These are phyloP conservation scores for Contarinia nasturtii DNA, from an alignment of 1,140 invertebrate species.

Conservation along the genomic window DNA sequence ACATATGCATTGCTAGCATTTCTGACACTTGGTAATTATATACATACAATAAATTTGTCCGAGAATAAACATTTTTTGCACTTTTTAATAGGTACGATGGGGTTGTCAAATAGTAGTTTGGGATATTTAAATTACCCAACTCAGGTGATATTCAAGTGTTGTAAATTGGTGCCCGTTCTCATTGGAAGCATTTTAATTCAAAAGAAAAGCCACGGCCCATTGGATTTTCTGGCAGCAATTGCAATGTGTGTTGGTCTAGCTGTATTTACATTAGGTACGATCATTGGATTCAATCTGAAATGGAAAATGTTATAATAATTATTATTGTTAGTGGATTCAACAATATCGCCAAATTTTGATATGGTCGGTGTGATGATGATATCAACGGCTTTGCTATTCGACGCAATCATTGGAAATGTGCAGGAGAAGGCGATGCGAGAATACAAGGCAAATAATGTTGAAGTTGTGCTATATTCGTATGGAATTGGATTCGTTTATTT, in stretches of 20 bases:
- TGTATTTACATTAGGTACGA: conserved; percentile 58
- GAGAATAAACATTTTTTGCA: too few species aligned
- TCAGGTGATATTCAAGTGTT: conserved; percentile 87
- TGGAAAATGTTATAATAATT: neutral
- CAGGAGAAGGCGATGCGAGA: conserved; percentile 88
- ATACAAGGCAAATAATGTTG: conserved; percentile 62
- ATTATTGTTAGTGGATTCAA: conserved; percentile 57
- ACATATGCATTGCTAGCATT: conserved; percentile 68
- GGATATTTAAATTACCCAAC: conserved; percentile 93
- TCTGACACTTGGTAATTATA: conserved; percentile 58
- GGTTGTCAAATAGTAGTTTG: conserved; percentile 85
- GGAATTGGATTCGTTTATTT: conserved; percentile 74
- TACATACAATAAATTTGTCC: too few species aligned
- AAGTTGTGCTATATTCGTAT: conserved; percentile 89
- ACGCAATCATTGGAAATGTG: conserved; percentile 88
- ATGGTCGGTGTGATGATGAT: conserved; percentile 69
- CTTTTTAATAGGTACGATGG: conserved; percentile 97
- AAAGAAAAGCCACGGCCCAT: conserved; percentile 62
- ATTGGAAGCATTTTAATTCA: conserved; percentile 83
- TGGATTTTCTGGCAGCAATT: conserved; percentile 69
- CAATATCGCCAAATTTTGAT: conserved; percentile 77
- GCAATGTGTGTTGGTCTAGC: conserved; percentile 83
- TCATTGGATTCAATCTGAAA: conserved; percentile 2
- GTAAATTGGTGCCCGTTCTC: conserved; percentile 88
- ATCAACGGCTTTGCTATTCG: conserved; percentile 67